These are phyloP conservation scores for Zaprionus obscuricornis DNA, from an alignment of 2,888 invertebrate genomes.

Conservation along the genomic window DNA sequence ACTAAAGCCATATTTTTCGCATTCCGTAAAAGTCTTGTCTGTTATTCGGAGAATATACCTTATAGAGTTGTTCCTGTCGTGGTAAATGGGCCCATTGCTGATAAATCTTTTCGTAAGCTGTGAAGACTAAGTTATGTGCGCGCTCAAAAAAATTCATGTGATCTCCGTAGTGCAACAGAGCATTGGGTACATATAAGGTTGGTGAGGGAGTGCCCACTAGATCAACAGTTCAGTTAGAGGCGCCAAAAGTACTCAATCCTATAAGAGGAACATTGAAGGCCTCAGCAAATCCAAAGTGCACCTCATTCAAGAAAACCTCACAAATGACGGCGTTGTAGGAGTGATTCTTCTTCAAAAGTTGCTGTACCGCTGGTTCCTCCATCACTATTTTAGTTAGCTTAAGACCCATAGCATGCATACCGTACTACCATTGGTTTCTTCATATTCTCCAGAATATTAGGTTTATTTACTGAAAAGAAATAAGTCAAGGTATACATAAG, in stretches of 20 bases:
- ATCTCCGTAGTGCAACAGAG: constrained; percentile 73
- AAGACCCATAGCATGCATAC: too few relatives aligned
- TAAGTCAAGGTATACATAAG: too few relatives aligned
- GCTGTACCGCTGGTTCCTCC: constrained; percentile 53
- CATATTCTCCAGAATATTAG: too few relatives aligned
- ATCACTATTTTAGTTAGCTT: too few relatives aligned
- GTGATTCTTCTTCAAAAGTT: constrained; percentile 75
- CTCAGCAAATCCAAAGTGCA: constrained; percentile 79
- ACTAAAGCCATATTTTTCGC: too few relatives aligned
- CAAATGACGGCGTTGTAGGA: constrained; percentile 82
- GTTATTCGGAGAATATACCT: constrained; percentile 71
- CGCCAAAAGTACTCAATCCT: constrained; percentile 75
- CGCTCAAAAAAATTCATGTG: constrained; percentile 81
- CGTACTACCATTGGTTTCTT: too few relatives aligned
- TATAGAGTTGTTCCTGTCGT: constrained; percentile 69
- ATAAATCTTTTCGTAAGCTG: constrained; percentile 60
- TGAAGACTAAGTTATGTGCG: constrained; percentile 74
- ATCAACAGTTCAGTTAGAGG: constrained; percentile 79
- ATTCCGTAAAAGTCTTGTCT: constrained; percentile 67
- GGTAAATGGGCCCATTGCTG: constrained; percentile 74
- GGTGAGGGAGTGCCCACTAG: constrained; percentile 80
- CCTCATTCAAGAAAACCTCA: constrained; percentile 82
- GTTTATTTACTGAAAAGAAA: too few relatives aligned
- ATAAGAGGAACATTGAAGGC: constrained; percentile 80
- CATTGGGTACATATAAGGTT: constrained; percentile 79